phyloP scores from a whole-genome alignment of 2,797 vertebrate species.

The Pyrocephalus nanus region DNA sequence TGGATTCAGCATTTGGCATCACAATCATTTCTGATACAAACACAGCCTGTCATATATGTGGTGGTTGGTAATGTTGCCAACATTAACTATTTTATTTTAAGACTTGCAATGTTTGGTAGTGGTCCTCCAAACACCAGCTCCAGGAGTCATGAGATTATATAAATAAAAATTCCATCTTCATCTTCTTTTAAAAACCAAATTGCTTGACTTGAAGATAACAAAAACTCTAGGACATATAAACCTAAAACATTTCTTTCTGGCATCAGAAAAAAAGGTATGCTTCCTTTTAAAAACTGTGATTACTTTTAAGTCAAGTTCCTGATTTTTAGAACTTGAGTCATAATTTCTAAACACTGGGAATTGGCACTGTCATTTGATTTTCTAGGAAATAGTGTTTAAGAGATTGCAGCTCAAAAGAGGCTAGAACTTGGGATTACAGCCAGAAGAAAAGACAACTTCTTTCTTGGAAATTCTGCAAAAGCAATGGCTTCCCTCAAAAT shows the following conservation, averaged over 20 bases:
- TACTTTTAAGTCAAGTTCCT: background rate
- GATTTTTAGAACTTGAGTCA: slow-evolving; percentile 2
- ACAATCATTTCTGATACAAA: background rate
- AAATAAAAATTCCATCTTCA: background rate
- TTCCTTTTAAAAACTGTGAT: background rate
- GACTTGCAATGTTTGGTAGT: background rate
- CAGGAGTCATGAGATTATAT: background rate
- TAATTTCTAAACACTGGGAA: background rate
- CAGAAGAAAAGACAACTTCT: slow-evolving; percentile 30
- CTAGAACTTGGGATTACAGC: background rate
- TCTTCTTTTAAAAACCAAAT: background rate
- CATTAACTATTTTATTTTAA: background rate
- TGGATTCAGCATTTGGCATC: background rate
- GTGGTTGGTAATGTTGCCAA: background rate
- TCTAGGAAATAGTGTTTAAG: background rate
- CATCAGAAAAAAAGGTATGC: background rate
- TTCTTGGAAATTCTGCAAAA: background rate
- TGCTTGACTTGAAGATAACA: background rate
- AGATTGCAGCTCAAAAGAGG: background rate
- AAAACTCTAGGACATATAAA: background rate
- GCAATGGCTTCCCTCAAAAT: background rate
- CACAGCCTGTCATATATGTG: background rate
- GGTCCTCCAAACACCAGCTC: background rate
- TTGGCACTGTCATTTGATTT: slow-evolving; percentile 8
- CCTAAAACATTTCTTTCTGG: background rate